phyloP scores from a whole-genome alignment of 1,140 invertebrate genomes.

The Leptinotarsa undecemlineata region DNA sequence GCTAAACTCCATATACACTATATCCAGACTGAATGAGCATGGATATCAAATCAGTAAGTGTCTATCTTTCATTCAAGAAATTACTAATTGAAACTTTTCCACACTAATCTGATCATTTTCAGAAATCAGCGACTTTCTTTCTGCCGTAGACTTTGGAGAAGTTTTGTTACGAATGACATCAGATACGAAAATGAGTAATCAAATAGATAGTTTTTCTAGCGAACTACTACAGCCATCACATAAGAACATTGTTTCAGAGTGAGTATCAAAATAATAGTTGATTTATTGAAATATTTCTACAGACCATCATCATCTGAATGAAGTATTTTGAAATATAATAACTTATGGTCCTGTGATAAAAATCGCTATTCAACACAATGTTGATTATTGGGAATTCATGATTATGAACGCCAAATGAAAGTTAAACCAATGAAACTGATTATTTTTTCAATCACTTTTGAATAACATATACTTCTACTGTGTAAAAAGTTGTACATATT shows the following conservation, averaged over 20 bases:
- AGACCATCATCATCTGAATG: no score
- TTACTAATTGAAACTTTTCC: background rate
- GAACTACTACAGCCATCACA: constrained; percentile 66
- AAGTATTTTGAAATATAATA: no score
- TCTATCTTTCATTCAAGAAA: constrained; percentile 12
- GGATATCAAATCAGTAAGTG: constrained; percentile 74
- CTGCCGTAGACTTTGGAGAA: constrained; percentile 69
- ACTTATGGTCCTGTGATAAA: no score
- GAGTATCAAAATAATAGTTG: constrained; percentile 40
- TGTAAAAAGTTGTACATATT: no score
- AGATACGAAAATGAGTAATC: constrained; percentile 47
- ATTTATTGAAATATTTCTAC: no score
- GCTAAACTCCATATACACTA: constrained; percentile 80
- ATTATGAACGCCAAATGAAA: no score
- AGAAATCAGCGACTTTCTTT: constrained; percentile 80
- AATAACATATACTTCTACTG: no score
- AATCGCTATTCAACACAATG: no score
- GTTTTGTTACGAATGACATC: constrained; percentile 64
- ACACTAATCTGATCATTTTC: constrained; percentile 34
- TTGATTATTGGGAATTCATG: no score
- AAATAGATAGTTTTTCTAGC: constrained; percentile 56
- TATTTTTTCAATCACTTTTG: no score
- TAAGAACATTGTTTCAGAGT: constrained; percentile 65
- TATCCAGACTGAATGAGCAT: constrained; percentile 74
- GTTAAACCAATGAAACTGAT: no score